Conservation (phyloP, 2,888 invertebrate genomes). For the Parasteatoda lunata region DNA sequence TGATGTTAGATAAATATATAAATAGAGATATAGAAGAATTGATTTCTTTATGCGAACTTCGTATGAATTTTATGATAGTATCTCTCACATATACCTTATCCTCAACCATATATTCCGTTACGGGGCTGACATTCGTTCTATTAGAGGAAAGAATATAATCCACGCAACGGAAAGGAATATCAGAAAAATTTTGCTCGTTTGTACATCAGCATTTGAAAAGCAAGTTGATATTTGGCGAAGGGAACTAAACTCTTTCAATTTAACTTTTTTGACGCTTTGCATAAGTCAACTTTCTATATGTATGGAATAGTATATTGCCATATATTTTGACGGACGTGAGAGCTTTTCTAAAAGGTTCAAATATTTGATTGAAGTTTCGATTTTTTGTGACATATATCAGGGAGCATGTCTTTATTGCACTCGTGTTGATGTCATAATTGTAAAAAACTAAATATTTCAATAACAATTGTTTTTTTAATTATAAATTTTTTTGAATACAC, state of each 20-base stretch:
- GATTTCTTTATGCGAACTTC: not conserved
- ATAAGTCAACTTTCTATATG: constrained; percentile 6
- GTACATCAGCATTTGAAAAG: constrained; percentile 30
- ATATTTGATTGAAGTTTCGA: not conserved
- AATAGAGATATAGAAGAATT: not conserved
- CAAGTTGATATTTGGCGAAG: constrained; percentile 1
- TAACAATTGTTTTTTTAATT: no score
- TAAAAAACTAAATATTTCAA: no score
- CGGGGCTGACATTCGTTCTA: constrained; percentile 5
- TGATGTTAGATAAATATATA: not conserved
- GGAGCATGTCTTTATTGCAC: not conserved
- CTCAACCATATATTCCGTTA: constrained; percentile 1
- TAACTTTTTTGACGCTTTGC: constrained; percentile 3
- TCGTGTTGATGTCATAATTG: not conserved
- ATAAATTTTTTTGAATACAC: no score
- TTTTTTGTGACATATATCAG: no score
- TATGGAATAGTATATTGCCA: constrained; percentile 12
- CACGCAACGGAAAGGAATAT: constrained; percentile 10
- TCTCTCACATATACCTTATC: not conserved
- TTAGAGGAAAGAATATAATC: constrained; percentile 13
- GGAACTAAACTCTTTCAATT: not conserved
- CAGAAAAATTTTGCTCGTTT: constrained; percentile 7
- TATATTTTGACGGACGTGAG: not conserved
- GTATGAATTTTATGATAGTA: constrained; percentile 7
- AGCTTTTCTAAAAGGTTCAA: not conserved